Evolutionary conservation across 2,888 invertebrate species (phyloP).

Genomic region (Nomada goodeniana): DNA sequence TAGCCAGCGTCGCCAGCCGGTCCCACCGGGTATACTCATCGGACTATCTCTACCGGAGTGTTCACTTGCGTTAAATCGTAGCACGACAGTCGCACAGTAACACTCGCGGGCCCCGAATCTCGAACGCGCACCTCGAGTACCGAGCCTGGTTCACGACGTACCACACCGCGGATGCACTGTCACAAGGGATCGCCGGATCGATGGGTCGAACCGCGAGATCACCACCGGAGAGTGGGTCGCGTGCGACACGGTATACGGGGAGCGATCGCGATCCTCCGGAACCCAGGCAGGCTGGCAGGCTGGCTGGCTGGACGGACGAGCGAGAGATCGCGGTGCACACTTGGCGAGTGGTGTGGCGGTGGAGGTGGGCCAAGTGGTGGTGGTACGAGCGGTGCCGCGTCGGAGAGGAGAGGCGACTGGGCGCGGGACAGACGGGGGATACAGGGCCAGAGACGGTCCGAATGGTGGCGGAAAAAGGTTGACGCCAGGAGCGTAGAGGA

Average conservation of each 20-base stretch:
- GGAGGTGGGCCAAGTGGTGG: conserved; percentile 55
- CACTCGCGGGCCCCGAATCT: conserved; percentile 8
- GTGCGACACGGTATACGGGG: conserved; percentile 68
- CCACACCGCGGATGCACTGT: conserved; percentile 53
- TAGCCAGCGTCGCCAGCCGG: no score
- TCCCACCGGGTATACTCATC: conserved; percentile 19
- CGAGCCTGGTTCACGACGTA: not conserved
- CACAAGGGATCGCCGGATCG: conserved; percentile 47
- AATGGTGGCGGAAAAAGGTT: conserved; percentile 48
- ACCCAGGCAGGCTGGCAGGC: conserved; percentile 57
- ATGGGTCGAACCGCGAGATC: conserved; percentile 45
- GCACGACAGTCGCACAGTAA: conserved; percentile 28
- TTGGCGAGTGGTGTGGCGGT: conserved; percentile 55
- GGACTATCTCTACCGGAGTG: conserved; percentile 1
- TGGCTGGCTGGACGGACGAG: conserved; percentile 45
- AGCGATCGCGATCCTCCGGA: conserved; percentile 75
- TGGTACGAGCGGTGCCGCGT: conserved; percentile 15
- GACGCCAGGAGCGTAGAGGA: conserved; percentile 33
- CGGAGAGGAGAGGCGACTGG: conserved; percentile 19
- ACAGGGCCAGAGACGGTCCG: conserved; percentile 42
- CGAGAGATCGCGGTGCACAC: conserved; percentile 63
- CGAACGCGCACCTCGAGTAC: not conserved
- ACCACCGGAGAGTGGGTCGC: conserved; percentile 50
- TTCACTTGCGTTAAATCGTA: conserved; percentile 31
- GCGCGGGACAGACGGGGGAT: conserved; percentile 56